Evolutionary conservation across 2,113 vertebrate species (phyloP), one percentile per base, ranked within the genome.

Genomic region (Sciurus niger): DNA sequence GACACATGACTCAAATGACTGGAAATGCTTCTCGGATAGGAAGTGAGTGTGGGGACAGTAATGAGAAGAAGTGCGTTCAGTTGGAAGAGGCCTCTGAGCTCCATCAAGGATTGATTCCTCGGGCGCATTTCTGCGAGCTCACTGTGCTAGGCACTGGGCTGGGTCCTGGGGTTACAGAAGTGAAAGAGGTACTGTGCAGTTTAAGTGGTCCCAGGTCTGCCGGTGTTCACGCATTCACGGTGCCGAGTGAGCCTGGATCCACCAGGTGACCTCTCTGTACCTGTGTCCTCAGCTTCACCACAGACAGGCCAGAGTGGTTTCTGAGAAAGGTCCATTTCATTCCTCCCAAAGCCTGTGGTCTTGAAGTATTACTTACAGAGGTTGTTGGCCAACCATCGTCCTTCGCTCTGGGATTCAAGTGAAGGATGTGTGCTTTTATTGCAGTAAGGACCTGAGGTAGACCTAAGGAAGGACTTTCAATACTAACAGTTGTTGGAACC

Each of bases 241-340:
- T 60, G 83, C 84, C 77, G 11, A 34, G 82, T 88, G 65, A 95
- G 18, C 43, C 43, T 24, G 13, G 70, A 93, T 74, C 85, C 84
- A 65, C 63, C 48, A 60, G 65, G 67, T n/a, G 48, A 8, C n/a
- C 58, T 74, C 28, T 72, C 48, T 48, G 78, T 73, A 68, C 82
- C 40, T 82, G 30, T 58, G 28, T 48, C 8, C 72, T 84, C n/a
- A 25, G 16, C 53, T 82, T 82, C 60, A 37, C 24, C 89, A 40
- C 92, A 32, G 43, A 87, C 51, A 30, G 48, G 5, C 53, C 40
- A 37, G 48, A 37, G 34, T 18, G 65, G 18, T 9, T 34, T 87
- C 20, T 60, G 48, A 79, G 34, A 8, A n/a, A 84, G 78, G 51
- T 46, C 30, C 8, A 34, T 79, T 88, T 93, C 9, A 55, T 51